Evolutionary conservation across 2,888 invertebrate species (phyloP), one percentile per base, ranked within the genome.

Genomic region (Sphaeridia pumilis): DNA sequence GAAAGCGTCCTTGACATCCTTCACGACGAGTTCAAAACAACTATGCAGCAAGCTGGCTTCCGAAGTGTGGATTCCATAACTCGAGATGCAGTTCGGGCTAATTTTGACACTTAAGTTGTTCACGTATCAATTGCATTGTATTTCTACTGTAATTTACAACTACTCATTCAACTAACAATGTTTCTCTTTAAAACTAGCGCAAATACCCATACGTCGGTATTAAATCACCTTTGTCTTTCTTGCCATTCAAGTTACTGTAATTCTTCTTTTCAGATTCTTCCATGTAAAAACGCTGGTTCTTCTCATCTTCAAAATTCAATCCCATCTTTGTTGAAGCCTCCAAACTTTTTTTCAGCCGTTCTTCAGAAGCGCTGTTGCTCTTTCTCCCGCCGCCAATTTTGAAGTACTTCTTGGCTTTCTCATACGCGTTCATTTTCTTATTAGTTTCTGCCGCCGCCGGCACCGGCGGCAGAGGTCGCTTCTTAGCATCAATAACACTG

Each of bases 1-100:
- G 47, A 52, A 31, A 38, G 26, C 12, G 46, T 52, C 20, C 20
- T 52, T 28, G 46, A 31, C 14, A 52, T 52, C 22, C 25, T 52
- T 10, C 45, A 35, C 1, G 27, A 52, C 27, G 46, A 52, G 34
- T 27, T 52, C 4, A n/a, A 36, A 4, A 52, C 46, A 1, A 12
- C 42, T 20, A 46, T 52, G 52, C 34, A 20, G 1, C 47, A 46
- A 34, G 38, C 42, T 4, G 52, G 52, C 4, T 46, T 36, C 27
- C 20, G n/a, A 3, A 28, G 24, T n/a, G 4, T 52, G 2, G n/a
- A 21, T 4, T 38, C 36, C 4, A 52, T 52, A 22, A 24, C 5
- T 5, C 5, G 21, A 7, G 20, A 21, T 4, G 22, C 22, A 2
- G 36, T 47, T 3, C 25, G 38, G 10, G 20, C 38, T 17, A 5